Base-by-base conservation (phyloP, 2,797 vertebrate genomes). In the Poecilia velifera region DNA sequence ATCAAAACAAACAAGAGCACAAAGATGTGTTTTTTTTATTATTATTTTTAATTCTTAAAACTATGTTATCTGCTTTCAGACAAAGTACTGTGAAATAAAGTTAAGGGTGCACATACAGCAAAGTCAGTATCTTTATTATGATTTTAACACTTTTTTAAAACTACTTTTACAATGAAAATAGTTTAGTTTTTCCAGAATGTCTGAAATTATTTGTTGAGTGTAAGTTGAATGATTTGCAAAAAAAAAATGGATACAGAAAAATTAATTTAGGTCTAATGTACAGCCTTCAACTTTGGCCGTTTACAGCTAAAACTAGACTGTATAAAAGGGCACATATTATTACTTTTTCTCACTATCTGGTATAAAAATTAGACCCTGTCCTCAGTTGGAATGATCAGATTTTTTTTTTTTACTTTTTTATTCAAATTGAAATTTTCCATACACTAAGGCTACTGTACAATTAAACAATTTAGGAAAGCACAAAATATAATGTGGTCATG, bases 41-140 rank as follows among this genome's bases (percentile, higher is more conserved):
- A 90, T 90, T 85, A 89, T 81, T 91, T 92, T 91, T 79, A 92
- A 94, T 96, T 95, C 93, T 92, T 94, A 95, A 94, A 93, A 94
- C 91, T 95, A 94, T 96, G 95, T 96, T 95, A 96, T 90, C 94
- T 96, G 95, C 95, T 96, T 96, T 96, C 95, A 94, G 94, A 95
- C 93, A 95, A 95, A 95, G 93, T 95, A 96, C 95, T 96, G 96
- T 96, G 95, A 96, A 96, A 95, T 96, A 95, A 96, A 96, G 93
- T 94, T 92, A 96, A 95, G 93, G 94, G 93, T 95, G 92, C 94
- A 96, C 94, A 93, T 94, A 89, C 82, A 76, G 76, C 79, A 94
- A 79, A 90, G 78, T 86, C 84, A 83, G 90, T 73, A 92, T 94
- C 82, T 84, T 95, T 91, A 89, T 94, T 53, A 46, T 46, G 22